Conservation (phyloP, 1,140 invertebrate species). For the Diorhabda elongata region DNA sequence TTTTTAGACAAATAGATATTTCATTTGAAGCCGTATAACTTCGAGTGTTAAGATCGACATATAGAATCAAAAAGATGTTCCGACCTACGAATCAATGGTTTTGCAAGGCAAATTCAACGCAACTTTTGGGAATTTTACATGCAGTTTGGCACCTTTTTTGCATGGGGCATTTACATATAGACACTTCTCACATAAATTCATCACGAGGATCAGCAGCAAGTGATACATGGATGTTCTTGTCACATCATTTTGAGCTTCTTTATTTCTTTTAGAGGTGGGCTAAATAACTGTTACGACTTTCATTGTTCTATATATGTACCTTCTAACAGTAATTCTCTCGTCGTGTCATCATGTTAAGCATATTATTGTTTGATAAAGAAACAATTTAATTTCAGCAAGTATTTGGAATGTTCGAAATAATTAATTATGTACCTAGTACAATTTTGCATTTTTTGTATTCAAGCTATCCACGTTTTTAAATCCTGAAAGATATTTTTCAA, state of each 20-base stretch:
- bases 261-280: not conserved
- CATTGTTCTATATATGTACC: too few relatives aligned
- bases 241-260: not conserved
- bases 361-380: too few relatives aligned
- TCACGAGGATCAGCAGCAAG: not conserved
- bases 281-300: too few relatives aligned
- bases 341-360: too few relatives aligned
- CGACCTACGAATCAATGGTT: not conserved
- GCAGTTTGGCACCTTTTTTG: not conserved
- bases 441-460: too few relatives aligned
- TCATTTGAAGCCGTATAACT: not conserved
- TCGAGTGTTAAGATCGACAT: constrained; percentile 1
- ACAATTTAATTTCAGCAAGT: too few relatives aligned
- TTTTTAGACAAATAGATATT: constrained; percentile 3
- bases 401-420: too few relatives aligned
- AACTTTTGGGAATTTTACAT: constrained; percentile 2
- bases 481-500: too few relatives aligned
- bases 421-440: too few relatives aligned
- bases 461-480: too few relatives aligned
- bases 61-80: not conserved
- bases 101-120: constrained; percentile 1
- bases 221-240: constrained; percentile 1
- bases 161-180: not conserved
- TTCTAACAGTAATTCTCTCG: too few relatives aligned
- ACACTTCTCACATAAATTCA: constrained; percentile 2